Evolutionary conservation across 2,113 vertebrate species (phyloP), one percentile per base, ranked within the genome.

Genomic region (Mionectes macconnelli): DNA sequence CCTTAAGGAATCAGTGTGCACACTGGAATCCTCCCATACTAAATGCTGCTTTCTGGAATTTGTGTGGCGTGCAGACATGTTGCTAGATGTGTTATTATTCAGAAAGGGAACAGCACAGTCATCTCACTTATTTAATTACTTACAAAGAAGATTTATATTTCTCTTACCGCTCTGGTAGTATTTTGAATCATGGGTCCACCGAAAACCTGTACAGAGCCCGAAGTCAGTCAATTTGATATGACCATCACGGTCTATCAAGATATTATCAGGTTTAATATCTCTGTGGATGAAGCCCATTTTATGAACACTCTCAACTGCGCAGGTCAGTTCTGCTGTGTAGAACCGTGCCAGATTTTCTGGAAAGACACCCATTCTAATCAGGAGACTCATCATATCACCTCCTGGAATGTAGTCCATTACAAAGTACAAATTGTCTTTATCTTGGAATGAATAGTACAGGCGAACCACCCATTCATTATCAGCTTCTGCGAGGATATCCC

Each of bases 391-490:
- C 99, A 99, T 99, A 97, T 99, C 99, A n/a, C 99, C 99, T 33
- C 99, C 99, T 24, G 99, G 99, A 97, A 99, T 99, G 97, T 99
- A 99, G 98, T 99, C 99, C 99, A 99, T 99, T 91, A 99, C 99
- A 66, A 99, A 99, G 97, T 99, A 99, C 96, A 99, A 97, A 98
- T 99, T 99, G 97, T 99, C 99, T 91, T 98, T 99, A 97, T 99
- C 99, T 96, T 99, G 99, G 98, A 99, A 99, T 16, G 99, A 99
- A 97, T 99, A 99, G 97, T 99, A 99, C 25, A 99, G 98, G 7
- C 99, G 99, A 95, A 99, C 99, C 83, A 99, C 99, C 99, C 99
- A 99, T 86, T 99, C 99, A 44, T 99, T 99, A 97, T 99, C 99
- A 18, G 99, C 99, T 97, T 99, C 99, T 0, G 99, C 99, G 93